Evolutionary conservation across 1,140 invertebrate species (phyloP).

Genomic region (honey bee (Apis mellifera)): DNA sequence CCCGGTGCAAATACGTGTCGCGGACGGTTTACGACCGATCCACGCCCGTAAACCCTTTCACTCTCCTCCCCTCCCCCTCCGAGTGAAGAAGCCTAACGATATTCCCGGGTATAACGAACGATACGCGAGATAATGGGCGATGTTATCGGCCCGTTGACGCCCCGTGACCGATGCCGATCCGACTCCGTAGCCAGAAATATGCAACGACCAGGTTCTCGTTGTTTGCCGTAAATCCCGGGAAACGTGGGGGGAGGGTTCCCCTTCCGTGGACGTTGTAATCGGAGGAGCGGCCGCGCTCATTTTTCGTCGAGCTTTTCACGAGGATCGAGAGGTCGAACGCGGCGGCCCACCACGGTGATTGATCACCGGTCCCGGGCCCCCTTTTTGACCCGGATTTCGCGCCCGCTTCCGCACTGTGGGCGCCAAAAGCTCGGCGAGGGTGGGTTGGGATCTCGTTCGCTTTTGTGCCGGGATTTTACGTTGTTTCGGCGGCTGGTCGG

Average conservation of each 20-base stretch:
- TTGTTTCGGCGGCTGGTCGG: too few relatives aligned
- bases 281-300: conserved; percentile 42
- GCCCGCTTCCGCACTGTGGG: neutral
- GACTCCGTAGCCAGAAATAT: conserved; percentile 2
- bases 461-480: too few relatives aligned
- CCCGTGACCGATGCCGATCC: conserved; percentile 48
- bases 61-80: conserved; percentile 21
- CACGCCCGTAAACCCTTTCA: conserved; percentile 59
- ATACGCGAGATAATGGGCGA: conserved; percentile 69
- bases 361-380: conserved; percentile 20
- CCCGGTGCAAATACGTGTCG: conserved; percentile 22
- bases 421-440: too few relatives aligned
- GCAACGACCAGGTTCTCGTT: neutral
- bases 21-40: conserved; percentile 54
- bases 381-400: neutral
- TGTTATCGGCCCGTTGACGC: conserved; percentile 54
- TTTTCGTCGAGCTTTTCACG: conserved; percentile 43
- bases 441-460: neutral
- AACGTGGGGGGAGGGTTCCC: conserved; percentile 2
- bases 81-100: conserved; percentile 55
- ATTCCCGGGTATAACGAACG: conserved; percentile 65
- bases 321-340: neutral
- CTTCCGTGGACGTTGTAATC: conserved; percentile 37
- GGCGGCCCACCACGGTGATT: conserved; percentile 4
- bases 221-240: conserved; percentile 36